A percentile compares a stretch with the other conserved stretches of the same genome.
Conservation (phyloP, 2,113 vertebrate species). For the Montifringilla adamsi region DNA sequence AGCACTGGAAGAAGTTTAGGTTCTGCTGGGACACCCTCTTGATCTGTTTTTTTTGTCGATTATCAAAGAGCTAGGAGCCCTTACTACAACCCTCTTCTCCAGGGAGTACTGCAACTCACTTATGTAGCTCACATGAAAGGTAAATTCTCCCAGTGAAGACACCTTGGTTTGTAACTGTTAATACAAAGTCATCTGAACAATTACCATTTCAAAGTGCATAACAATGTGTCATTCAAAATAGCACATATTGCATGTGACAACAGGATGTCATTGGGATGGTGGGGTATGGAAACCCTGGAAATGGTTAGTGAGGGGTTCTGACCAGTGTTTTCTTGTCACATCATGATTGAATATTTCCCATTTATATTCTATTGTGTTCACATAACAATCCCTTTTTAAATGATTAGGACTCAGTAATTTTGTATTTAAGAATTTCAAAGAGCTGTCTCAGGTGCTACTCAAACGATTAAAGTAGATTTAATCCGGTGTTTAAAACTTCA, state of each 20-base stretch:
- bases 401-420: background rate
- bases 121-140: background rate
- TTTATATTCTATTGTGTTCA: background rate
- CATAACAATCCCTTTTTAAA: background rate
- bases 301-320: background rate
- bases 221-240: background rate
- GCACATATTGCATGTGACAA: background rate
- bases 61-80: background rate
- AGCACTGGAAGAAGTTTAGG: background rate
- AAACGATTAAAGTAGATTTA: background rate
- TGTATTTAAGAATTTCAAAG: background rate
- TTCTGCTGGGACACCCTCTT: background rate
- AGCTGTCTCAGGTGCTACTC: background rate
- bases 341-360: background rate
- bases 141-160: background rate
- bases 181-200: background rate
- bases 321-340: background rate
- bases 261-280: background rate
- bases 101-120: background rate
- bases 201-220: background rate
- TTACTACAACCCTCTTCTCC: background rate
- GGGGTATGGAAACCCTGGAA: background rate
- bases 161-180: background rate
- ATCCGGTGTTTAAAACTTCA: background rate
- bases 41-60: background rate